Base-by-base conservation (phyloP, 2,797 vertebrate genomes). In the Enteromius unitaeniatus region DNA sequence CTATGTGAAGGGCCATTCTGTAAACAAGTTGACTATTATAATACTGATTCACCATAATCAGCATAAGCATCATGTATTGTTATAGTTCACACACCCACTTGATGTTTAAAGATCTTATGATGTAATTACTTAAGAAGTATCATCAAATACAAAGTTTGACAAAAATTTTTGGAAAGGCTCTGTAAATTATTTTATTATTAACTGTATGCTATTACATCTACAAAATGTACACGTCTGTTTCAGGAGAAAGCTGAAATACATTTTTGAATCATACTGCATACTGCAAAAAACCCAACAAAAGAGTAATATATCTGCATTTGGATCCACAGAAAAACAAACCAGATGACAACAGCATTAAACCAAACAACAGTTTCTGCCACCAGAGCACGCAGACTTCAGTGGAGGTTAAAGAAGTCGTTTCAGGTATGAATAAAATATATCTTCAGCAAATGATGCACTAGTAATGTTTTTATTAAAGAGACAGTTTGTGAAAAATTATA, bases 261-360 rank as follows among this genome's bases (percentile, higher is more conserved):
- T 15, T 14, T 9, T 79, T 17, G 3, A 70, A 58, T 49, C 37
- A 11, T 45, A 49, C 51, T 53, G 2, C 31, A 4, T 76, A 65
- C 17, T 31, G 23, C 17, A 34, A 14, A 14, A 37, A 53, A 19
- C 5, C 1, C 17, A 34, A 34, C 28, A 40, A 78, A 75, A 55
- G 17, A 55, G 19, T 77, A 58, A 81, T 21, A 69, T 40, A 17
- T 80, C 4, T 72, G 31, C 47, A 42, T 67, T 53, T 78, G n/a
- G 15, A 34, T 64, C 55, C 70, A 37, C 86, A 97, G 96, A 94
- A 92, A 88, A 95, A 95, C 85, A 93, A 91, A 86, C 88, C 88
- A 31, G 95, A 96, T 76, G 94, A 94, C 81, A 92, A 91, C 49
- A 92, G 87, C 77, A 86, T 89, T 77, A 95, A 92, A 80, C 89